phyloP scores from a whole-genome alignment of 2,113 vertebrate species.

The Rhizomys pruinosus region DNA sequence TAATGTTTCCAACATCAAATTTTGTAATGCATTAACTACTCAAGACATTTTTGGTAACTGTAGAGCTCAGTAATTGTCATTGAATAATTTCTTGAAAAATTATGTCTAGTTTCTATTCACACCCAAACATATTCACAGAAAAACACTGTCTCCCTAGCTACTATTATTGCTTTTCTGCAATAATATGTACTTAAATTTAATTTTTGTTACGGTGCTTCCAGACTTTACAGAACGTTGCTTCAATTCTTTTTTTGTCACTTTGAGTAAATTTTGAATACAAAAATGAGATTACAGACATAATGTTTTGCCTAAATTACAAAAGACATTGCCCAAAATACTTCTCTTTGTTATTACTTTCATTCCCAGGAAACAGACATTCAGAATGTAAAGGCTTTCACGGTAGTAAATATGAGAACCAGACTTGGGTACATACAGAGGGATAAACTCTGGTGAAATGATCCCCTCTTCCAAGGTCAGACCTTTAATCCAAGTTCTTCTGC shows the following conservation, averaged over 20 bases:
- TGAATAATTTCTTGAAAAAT: not conserved
- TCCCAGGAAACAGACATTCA: not conserved
- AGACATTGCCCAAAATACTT: not conserved
- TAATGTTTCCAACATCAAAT: constrained; percentile 29
- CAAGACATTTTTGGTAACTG: not conserved
- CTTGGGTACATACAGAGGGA: not conserved
- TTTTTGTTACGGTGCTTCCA: not conserved
- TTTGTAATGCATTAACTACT: constrained; percentile 22
- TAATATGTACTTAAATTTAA: constrained; percentile 42
- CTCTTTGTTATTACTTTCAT: constrained; percentile 3
- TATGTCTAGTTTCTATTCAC: not conserved
- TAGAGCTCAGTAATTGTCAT: not conserved
- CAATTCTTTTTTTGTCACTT: constrained; percentile 42
- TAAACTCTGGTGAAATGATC: not conserved
- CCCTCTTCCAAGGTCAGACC: not conserved
- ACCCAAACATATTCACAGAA: constrained; percentile 1
- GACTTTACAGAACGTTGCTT: constrained; percentile 33
- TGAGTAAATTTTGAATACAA: constrained; percentile 1
- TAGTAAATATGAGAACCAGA: not conserved
- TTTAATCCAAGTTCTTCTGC: not conserved
- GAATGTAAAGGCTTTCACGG: not conserved
- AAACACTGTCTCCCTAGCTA: not conserved
- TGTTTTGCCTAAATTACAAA: constrained; percentile 28
- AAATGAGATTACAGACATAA: constrained; percentile 40
- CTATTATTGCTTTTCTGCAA: not conserved